phyloP scores from a whole-genome alignment of 37 sponge, comb jelly and placozoan genomes.

The Lycopodina hypogea region DNA sequence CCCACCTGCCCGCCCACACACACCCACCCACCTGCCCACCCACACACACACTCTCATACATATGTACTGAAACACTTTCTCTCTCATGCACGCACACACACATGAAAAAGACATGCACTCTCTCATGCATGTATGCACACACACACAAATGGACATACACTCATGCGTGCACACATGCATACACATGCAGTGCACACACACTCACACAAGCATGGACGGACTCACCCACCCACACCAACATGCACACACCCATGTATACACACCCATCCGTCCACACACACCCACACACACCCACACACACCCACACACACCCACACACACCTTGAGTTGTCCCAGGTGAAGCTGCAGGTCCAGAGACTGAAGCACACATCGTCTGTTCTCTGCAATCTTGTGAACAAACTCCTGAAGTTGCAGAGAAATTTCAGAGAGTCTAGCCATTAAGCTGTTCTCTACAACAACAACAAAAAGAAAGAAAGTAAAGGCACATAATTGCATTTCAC shows the following conservation, averaged over 20 bases:
- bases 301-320: neutral
- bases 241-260: neutral
- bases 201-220: too few relatives aligned
- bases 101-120: neutral
- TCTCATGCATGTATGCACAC: too few relatives aligned
- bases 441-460: too few relatives aligned
- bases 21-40: neutral
- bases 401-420: conserved; percentile 17
- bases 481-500: too few relatives aligned
- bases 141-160: neutral
- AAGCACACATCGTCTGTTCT: conserved; percentile 6
- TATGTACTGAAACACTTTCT: too few relatives aligned
- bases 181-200: too few relatives aligned
- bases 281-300: neutral
- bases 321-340: conserved; percentile 38
- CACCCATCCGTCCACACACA: neutral
- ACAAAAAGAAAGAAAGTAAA: too few relatives aligned
- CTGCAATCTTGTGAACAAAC: conserved; percentile 22
- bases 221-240: neutral
- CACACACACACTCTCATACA: neutral
- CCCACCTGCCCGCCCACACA: too few relatives aligned
- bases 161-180: neutral
- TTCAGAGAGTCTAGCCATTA: conserved; percentile 13
- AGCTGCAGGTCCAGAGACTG: conserved; percentile 36
- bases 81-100: neutral